A percentile compares a stretch with the other conserved stretches of the same genome.
Evolutionary conservation across 2,797 vertebrate genomes (phyloP).

Genomic region (Enteromius anoplus): DNA sequence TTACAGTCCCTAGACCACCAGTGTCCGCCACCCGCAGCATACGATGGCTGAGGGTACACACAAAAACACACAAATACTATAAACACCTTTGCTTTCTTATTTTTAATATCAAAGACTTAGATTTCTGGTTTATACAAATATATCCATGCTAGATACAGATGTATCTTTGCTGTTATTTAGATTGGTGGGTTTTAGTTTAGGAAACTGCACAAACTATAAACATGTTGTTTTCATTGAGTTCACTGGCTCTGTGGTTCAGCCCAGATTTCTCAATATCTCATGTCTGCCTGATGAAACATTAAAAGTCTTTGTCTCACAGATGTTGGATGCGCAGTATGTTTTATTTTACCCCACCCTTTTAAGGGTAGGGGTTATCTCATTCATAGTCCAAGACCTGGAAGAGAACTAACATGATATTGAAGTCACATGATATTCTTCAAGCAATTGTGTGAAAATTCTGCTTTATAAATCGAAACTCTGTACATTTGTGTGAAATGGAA

Average conservation of each 20-base stretch:
- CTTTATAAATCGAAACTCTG: no score
- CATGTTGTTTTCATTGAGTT: slow-evolving; percentile 57
- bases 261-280: slow-evolving; percentile 39
- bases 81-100: neutral
- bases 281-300: slow-evolving; percentile 9
- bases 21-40: slow-evolving; percentile 77
- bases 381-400: neutral
- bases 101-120: neutral
- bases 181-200: slow-evolving; percentile 38
- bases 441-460: no score
- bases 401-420: no score
- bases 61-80: slow-evolving; percentile 11
- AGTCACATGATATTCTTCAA: no score
- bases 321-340: slow-evolving; percentile 3
- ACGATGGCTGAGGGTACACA: slow-evolving; percentile 72
- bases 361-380: neutral
- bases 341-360: slow-evolving; percentile 2
- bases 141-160: slow-evolving; percentile 38
- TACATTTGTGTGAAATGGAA: no score
- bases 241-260: slow-evolving; percentile 34
- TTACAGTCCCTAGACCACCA: slow-evolving; percentile 72
- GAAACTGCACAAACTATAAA: slow-evolving; percentile 29
- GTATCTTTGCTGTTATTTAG: slow-evolving; percentile 42
- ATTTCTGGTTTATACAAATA: slow-evolving; percentile 19
- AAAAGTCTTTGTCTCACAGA: neutral